Base-by-base conservation (phyloP, 2,797 vertebrate genomes). In the Melanitta fusca region DNA sequence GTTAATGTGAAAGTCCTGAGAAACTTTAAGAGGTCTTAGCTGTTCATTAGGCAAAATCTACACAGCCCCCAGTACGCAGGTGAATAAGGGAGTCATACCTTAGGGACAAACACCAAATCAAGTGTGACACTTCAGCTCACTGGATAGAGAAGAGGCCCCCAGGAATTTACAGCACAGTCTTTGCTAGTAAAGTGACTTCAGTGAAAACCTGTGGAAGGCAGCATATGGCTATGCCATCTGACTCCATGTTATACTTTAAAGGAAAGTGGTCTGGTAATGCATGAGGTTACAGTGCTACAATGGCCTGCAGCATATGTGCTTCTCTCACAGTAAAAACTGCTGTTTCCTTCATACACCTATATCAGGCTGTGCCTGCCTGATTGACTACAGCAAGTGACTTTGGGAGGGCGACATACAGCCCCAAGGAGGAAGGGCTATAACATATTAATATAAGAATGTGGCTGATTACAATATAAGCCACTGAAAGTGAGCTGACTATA, bases 391-490 rank as follows among this genome's bases (percentile, higher is more conserved):
- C 94, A 81, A 87, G 65, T 93, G 95, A 91, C 82, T 62, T 69
- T 41, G 75, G 10, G 62, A 57, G 34, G 36, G 47, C 62, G 58
- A 49, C 64, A 41, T 28, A 75, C 22, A 51, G 85, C 47, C 25
- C 60, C 18, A 60, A 89, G 73, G 61, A 91, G 85, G 72, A 73
- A 87, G 56, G 65, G 64, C 82, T 91, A 62, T 69, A 93, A 66
- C 54, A 93, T 91, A 92, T 92, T 96, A 95, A 54, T 78, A 81
- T 89, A 91, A 97, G 92, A 93, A 96, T 91, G 93, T 54, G 87
- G 93, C 15, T 95, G 74, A 97, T 95, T 96, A 91, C 65, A 82
- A 62, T 68, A 45, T 95, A 85, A 97, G 95, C 91, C 1, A 0
- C 65, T 95, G 95, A 95, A 87, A 95, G 93, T 8, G 81, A 95